phyloP scores from a whole-genome alignment of 2,113 vertebrate genomes.

The Crotophaga sulcirostris region DNA sequence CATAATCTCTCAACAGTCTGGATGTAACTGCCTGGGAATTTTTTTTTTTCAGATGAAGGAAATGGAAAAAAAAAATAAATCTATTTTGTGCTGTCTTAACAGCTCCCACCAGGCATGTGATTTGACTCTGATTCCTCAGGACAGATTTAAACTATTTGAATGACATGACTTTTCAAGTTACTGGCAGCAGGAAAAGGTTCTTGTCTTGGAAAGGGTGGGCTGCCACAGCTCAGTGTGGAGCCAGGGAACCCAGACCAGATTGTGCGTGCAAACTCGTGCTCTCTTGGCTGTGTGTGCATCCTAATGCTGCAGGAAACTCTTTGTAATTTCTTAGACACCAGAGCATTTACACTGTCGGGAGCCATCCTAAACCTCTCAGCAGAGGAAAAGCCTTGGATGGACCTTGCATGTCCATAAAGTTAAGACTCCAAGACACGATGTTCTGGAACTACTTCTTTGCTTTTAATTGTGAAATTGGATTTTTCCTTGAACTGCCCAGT shows the following conservation, averaged over 20 bases:
- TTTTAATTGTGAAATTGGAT: background rate
- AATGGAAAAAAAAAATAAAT: slow-evolving; percentile 12
- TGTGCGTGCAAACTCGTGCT: background rate
- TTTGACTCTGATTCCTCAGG: slow-evolving; percentile 56
- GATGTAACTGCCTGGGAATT: background rate
- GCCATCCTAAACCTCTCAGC: background rate
- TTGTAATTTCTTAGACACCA: background rate
- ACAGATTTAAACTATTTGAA: slow-evolving; percentile 58
- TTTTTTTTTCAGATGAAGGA: background rate
- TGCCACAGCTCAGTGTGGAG: background rate
- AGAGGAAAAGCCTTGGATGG: background rate
- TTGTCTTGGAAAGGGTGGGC: slow-evolving; percentile 37
- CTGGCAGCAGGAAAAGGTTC: slow-evolving; percentile 55
- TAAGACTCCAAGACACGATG: background rate
- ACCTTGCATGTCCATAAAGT: background rate
- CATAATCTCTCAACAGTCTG: background rate
- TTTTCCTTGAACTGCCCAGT: background rate
- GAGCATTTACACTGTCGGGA: background rate
- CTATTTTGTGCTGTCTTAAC: slow-evolving; percentile 14
- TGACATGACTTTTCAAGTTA: slow-evolving; percentile 46
- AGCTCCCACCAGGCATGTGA: slow-evolving; percentile 23
- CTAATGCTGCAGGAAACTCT: background rate
- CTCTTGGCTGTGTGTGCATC: background rate
- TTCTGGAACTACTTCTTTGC: background rate
- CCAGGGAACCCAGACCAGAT: slow-evolving; percentile 17